phyloP scores from a whole-genome alignment of 1,140 invertebrate genomes.

The Drosophila nigrodunni region DNA sequence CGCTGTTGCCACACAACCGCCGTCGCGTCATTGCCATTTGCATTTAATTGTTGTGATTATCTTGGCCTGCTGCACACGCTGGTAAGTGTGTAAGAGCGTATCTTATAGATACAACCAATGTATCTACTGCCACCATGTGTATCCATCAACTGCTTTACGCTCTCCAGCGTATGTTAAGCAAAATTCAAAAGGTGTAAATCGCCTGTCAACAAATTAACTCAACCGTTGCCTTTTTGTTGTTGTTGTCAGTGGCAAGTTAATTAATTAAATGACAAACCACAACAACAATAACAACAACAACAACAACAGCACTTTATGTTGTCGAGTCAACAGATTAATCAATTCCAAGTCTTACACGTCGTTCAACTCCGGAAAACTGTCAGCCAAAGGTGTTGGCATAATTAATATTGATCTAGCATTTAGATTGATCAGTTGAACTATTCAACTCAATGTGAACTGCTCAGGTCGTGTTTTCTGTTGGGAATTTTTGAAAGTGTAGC shows the following conservation, averaged over 20 bases:
- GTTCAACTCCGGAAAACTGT: slow-evolving; percentile 53
- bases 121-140: slow-evolving; percentile 6
- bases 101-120: slow-evolving; percentile 37
- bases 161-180: slow-evolving; percentile 61
- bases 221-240: slow-evolving; percentile 50
- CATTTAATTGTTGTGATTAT: slow-evolving; percentile 84
- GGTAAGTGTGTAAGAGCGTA: slow-evolving; percentile 65
- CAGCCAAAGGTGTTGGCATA: slow-evolving; percentile 73
- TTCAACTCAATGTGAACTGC: slow-evolving; percentile 19
- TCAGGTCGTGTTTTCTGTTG: background rate
- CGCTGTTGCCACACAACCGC: slow-evolving; percentile 51
- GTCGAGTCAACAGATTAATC: slow-evolving; percentile 73
- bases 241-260: slow-evolving; percentile 64
- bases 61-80: slow-evolving; percentile 83
- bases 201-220: slow-evolving; percentile 80
- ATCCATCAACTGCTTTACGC: slow-evolving; percentile 62
- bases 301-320: slow-evolving; percentile 47
- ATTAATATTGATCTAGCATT: slow-evolving; percentile 78
- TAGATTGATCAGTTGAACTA: slow-evolving; percentile 41
- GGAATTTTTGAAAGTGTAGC: background rate
- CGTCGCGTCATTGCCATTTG: slow-evolving; percentile 75
- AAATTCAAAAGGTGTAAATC: slow-evolving; percentile 62
- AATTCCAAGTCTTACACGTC: slow-evolving; percentile 53
- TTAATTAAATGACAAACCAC: slow-evolving; percentile 74
- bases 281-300: slow-evolving; percentile 39